Base-by-base conservation (phyloP, 2,113 vertebrate species). In the Gambusia holbrooki region DNA sequence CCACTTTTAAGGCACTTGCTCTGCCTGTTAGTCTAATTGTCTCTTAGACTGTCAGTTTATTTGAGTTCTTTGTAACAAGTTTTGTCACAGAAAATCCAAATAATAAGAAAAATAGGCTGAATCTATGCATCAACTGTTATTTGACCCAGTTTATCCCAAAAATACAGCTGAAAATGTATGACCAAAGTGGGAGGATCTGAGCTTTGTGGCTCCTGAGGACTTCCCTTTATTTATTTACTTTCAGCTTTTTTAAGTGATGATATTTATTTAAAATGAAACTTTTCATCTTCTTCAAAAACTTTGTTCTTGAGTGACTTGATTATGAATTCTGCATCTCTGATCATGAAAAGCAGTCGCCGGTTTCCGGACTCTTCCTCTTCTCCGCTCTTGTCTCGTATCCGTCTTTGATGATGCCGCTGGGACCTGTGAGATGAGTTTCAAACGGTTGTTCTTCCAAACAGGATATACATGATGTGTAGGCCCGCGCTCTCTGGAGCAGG, bases 381-480 rank as follows among this genome's bases (percentile, higher is more conserved):
- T 69, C 29, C 68, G 69, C 51, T 77, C 81, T 80, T 74, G 81
- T 83, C 78, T 88, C 71, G 42, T 82, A 68, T 64, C 51, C 29
- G 77, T 84, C 77, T 89, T 86, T 91, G 86, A 93, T 90, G 88
- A 88, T 82, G 86, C 91, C 84, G 76, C 30, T 80, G 92, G 92
- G 93, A 93, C 79, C 71, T 19, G 30, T 30, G 76, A 92, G 92
- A 92, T 89, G 88, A 71, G 77, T 90, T 92, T 93, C 89, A 90
- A 91, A 92, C 85, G 84, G 37, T 84, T 68, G 77, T 63, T 70
- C 87, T 85, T 77, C 86, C 87, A 91, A 93, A 93, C 93, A 93
- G 93, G 91, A 93, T 93, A 87, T 89, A 86, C 80, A 88, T 81
- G 87, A 88, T 88, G 91, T 90, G 90, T 85, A 90, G 85, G 86